Evolutionary conservation across 2,888 invertebrate genomes (phyloP).

Genomic region (Drosophila atripex): DNA sequence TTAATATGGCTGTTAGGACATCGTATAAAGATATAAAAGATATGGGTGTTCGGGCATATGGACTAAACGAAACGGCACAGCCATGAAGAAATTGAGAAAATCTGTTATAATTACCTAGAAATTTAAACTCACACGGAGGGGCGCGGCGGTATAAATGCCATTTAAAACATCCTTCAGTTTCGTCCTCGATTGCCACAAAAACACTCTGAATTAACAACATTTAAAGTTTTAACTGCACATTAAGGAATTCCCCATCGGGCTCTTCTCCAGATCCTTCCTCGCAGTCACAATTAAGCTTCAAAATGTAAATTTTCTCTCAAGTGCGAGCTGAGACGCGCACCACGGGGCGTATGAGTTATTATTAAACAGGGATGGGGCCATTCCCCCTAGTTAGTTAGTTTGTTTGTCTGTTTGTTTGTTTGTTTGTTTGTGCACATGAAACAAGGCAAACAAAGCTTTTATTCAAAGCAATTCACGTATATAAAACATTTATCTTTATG

Average conservation of each 20-base stretch:
- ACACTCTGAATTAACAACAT: constrained; percentile 22
- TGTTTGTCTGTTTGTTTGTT: constrained; percentile 25
- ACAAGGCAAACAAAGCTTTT: constrained; percentile 73
- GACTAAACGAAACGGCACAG: constrained; percentile 17
- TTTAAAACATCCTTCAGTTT: constrained; percentile 11
- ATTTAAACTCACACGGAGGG: neutral
- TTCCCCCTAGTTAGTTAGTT: neutral
- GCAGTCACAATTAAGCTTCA: constrained; percentile 66
- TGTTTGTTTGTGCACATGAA: constrained; percentile 59
- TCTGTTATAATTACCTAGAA: constrained; percentile 4
- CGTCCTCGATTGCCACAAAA: constrained; percentile 21
- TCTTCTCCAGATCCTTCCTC: neutral
- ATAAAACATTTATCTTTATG: constrained; percentile 80
- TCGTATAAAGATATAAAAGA: constrained; percentile 28
- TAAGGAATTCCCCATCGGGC: constrained; percentile 24
- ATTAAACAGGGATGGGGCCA: constrained; percentile 27
- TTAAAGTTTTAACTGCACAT: constrained; percentile 36
- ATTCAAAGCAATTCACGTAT: constrained; percentile 79
- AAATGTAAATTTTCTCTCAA: constrained; percentile 67
- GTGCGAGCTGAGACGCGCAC: constrained; percentile 35
- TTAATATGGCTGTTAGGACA: constrained; percentile 40
- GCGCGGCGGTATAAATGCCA: constrained; percentile 2
- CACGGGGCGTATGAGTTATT: constrained; percentile 70
- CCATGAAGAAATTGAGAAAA: neutral
- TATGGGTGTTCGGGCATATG: constrained; percentile 26